Evolutionary conservation across 2,113 vertebrate genomes (phyloP).

Genomic region (Trochalopteron elliotii): DNA sequence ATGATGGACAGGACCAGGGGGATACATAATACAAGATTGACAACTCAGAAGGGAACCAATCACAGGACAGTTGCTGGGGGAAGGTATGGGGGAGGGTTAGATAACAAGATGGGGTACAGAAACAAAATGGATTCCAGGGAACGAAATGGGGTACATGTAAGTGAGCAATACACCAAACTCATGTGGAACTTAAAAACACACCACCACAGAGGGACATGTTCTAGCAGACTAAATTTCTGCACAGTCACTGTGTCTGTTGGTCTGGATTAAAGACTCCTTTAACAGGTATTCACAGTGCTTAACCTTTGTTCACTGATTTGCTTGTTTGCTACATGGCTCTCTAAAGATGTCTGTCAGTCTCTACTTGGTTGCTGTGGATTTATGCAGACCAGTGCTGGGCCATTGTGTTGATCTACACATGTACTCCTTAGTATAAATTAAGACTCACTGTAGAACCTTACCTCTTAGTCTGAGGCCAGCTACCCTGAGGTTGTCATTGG

Average conservation of each 20-base stretch:
- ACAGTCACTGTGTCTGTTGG: neutral
- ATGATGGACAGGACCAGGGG: no score
- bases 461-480: neutral
- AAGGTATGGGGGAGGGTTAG: no score
- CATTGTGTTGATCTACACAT: neutral
- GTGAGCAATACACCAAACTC: no score
- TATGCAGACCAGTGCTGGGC: neutral
- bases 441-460: neutral
- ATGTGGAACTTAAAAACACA: no score
- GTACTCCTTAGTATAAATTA: neutral
- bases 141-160: no score
- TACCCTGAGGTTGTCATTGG: neutral
- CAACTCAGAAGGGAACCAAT: no score
- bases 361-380: neutral
- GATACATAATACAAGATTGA: no score
- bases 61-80: no score
- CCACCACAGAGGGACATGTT: no score
- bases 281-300: neutral
- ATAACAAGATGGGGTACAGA: no score
- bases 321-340: neutral
- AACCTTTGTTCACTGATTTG: neutral
- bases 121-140: no score
- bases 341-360: neutral
- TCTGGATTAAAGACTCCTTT: neutral
- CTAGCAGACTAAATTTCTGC: neutral